A percentile compares a stretch with the other conserved stretches of the same genome.
Evolutionary conservation across 2,888 invertebrate genomes (phyloP).

Genomic region (Hybos culiciformis): DNA sequence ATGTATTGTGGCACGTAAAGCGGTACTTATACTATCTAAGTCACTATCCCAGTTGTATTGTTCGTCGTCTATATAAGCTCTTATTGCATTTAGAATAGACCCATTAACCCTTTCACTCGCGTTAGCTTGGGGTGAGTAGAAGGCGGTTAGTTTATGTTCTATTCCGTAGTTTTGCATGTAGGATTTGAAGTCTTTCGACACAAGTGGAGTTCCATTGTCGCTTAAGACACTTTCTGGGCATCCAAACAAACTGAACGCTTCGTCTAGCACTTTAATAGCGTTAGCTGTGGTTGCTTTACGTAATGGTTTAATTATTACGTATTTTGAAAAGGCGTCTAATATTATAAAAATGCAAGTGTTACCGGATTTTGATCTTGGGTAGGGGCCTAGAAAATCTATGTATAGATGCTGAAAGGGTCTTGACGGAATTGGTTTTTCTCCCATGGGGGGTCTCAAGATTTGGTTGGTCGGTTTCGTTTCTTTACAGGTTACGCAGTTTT

Average conservation of each 20-base stretch:
- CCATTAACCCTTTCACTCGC: conserved; percentile 21
- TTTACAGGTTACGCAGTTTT: conserved; percentile 1
- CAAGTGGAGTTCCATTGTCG: conserved; percentile 18
- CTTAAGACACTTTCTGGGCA: conserved; percentile 12
- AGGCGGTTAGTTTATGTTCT: conserved; percentile 11
- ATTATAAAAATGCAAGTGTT: conserved; percentile 3
- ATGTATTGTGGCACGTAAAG: conserved; percentile 18
- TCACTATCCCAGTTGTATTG: conserved; percentile 17
- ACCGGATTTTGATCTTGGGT: conserved; percentile 1
- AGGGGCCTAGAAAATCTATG: conserved; percentile 4
- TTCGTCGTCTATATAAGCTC: conserved; percentile 15
- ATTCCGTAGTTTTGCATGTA: conserved; percentile 9
- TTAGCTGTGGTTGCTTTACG: not conserved
- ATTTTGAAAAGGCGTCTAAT: conserved; percentile 4
- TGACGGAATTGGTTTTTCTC: not conserved
- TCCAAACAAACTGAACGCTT: conserved; percentile 16
- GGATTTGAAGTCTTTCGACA: conserved; percentile 4
- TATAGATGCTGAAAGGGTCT: not conserved
- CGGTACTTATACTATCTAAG: conserved; percentile 17
- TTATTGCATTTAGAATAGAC: conserved; percentile 19
- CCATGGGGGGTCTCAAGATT: not conserved
- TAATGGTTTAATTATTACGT: conserved; percentile 3
- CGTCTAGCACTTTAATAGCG: not conserved
- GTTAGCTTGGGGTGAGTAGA: conserved; percentile 23
- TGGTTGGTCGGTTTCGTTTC: conserved; percentile 2